A percentile compares a stretch with the other conserved stretches of the same genome.
These are phyloP conservation scores for Porites evermanni DNA, from an alignment of 92 coral and sea anemone genomes.

Conservation along the genomic window DNA sequence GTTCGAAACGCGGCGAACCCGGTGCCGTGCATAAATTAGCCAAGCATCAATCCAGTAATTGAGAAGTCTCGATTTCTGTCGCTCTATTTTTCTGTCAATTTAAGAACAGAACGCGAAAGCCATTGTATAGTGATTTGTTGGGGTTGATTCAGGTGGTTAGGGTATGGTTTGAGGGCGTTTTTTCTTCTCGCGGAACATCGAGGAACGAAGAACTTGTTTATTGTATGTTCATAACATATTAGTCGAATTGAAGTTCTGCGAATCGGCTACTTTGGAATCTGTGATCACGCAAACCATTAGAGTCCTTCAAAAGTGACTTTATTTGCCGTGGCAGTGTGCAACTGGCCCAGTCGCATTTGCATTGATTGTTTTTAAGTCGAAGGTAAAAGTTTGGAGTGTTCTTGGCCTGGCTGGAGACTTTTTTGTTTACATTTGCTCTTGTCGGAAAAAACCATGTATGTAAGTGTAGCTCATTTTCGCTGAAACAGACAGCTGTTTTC, in stretches of 20 bases:
- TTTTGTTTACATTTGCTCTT: slow-evolving; percentile 36
- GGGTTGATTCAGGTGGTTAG: background rate
- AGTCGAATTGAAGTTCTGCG: slow-evolving; percentile 9
- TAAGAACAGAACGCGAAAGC: background rate
- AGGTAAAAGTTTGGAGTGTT: slow-evolving; percentile 6
- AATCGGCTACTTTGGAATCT: slow-evolving; percentile 26
- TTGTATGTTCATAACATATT: slow-evolving; percentile 35
- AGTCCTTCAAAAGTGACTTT: background rate
- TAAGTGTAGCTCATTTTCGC: slow-evolving; percentile 5
- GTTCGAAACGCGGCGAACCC: slow-evolving; percentile 11
- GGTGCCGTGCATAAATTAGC: slow-evolving; percentile 46
- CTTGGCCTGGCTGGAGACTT: slow-evolving; percentile 28
- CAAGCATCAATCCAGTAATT: slow-evolving; percentile 41
- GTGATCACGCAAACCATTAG: slow-evolving; percentile 36
- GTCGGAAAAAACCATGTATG: background rate
- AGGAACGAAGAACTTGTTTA: slow-evolving; percentile 14
- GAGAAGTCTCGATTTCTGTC: slow-evolving; percentile 21
- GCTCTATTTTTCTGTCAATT: background rate
- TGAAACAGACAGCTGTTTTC: slow-evolving; percentile 26
- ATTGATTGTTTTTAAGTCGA: background rate
- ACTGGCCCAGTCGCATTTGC: slow-evolving; percentile 10
- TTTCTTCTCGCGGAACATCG: background rate
- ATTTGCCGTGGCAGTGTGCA: background rate
- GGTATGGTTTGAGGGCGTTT: background rate
- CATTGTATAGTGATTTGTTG: background rate